Conservation (phyloP, 2,113 vertebrate species). For the Theristicus caerulescens region DNA sequence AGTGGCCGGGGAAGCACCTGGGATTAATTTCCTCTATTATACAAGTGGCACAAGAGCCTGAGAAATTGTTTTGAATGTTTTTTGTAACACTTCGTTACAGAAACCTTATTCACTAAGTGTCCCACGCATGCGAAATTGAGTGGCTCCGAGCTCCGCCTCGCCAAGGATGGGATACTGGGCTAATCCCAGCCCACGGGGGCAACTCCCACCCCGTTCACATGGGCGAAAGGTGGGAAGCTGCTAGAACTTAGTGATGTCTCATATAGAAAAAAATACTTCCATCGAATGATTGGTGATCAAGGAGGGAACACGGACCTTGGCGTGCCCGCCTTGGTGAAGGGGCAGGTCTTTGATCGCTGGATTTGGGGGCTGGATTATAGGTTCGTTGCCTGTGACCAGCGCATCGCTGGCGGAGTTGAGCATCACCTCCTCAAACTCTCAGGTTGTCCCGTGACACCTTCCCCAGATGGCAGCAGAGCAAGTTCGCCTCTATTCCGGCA, state of each 20-base stretch:
- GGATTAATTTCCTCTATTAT: conserved; percentile 38
- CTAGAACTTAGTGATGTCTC: not conserved
- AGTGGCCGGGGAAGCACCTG: not conserved
- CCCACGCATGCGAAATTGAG: rapidly evolving
- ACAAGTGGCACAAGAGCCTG: not conserved
- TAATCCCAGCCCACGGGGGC: rapidly evolving
- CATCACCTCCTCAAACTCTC: not conserved
- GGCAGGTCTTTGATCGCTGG: not conserved
- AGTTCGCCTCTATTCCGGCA: rapidly evolving
- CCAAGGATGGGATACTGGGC: not conserved
- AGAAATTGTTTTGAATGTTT: not conserved
- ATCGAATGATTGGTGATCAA: rapidly evolving
- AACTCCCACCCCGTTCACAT: rapidly evolving
- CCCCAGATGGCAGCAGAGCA: rapidly evolving
- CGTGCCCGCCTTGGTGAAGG: rapidly evolving
- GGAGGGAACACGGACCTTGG: not conserved
- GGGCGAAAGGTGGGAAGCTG: not conserved
- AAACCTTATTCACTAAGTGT: not conserved
- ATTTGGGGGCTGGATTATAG: not conserved
- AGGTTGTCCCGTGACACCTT: rapidly evolving
- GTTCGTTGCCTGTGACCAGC: not conserved
- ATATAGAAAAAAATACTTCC: not conserved
- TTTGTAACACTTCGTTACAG: not conserved
- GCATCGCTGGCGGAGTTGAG: rapidly evolving
- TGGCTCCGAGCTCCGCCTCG: rapidly evolving